Base-by-base conservation (phyloP, 2,888 invertebrate species). In the Argyra leucocephala region DNA sequence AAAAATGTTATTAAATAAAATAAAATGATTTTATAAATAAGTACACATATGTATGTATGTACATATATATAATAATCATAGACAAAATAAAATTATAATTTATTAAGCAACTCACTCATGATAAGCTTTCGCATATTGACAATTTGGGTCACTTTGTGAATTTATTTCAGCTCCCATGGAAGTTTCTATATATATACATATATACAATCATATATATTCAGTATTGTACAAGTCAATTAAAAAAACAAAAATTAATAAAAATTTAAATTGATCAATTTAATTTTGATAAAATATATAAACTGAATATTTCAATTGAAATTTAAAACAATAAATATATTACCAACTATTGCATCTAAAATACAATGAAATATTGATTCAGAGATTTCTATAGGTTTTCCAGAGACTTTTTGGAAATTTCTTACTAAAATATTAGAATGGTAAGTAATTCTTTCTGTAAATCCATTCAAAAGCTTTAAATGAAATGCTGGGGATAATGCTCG, bases 151-250 rank as follows among this genome's bases (percentile, higher is more conserved):
- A 66, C 79, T 76, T 76, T 90, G 88, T 0, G 89, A 87, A 72
- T 87, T 81, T 0, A 90, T 79, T 61, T 83, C 82, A 31, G 84
- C 82, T 1, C 91, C 93, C 93, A 93, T 93, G 7, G 91, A 88
- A 9, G 90, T 88, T 77, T 92, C 91, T 89, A 80, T 63, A 80
- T 78, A 64, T 7, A 31, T 6, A 2, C 7, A 31, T 26, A 31
- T 10, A 10, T 31, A 15, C 9, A 63, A 58, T n/a, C n/a, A n/a
- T n/a, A n/a, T n/a, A n/a, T n/a, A n/a, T n/a, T n/a, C n/a, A n/a
- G n/a, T n/a, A n/a, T n/a, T n/a, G n/a, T n/a, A 59, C 15, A 12
- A 58, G 10, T 59, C 18, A 21, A 9, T 3, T 22, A 21, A 58
- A 58, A 22, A 60, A n/a, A n/a, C n/a, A n/a, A n/a, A n/a, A n/a